A percentile compares a stretch with the other conserved stretches of the same genome.
Evolutionary conservation across 2,113 vertebrate species (phyloP).

Genomic region (Carassius gibelio): DNA sequence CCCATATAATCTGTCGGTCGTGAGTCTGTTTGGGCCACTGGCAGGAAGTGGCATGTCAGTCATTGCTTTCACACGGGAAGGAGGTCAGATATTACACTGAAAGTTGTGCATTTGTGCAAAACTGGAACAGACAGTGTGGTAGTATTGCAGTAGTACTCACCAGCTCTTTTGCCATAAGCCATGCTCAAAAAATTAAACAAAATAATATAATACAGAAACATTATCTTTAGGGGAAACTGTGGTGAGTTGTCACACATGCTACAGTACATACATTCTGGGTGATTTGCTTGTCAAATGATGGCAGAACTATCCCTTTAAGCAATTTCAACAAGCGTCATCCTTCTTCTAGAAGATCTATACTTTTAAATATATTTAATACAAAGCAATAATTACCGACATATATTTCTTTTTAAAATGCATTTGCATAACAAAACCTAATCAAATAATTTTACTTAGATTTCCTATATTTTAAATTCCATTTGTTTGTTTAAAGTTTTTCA

Average conservation of each 20-base stretch:
- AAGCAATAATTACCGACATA: too few relatives aligned
- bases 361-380: too few relatives aligned
- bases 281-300: too few relatives aligned
- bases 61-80: conserved; percentile 67
- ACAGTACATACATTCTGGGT: too few relatives aligned
- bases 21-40: conserved; percentile 48
- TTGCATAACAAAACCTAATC: too few relatives aligned
- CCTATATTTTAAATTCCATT: too few relatives aligned
- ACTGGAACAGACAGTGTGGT: background rate
- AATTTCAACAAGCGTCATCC: too few relatives aligned
- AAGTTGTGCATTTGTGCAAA: background rate
- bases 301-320: too few relatives aligned
- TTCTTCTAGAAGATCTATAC: too few relatives aligned
- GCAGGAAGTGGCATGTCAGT: conserved; percentile 22
- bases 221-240: background rate
- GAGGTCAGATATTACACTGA: conserved; percentile 61
- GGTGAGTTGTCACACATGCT: background rate
- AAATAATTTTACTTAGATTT: too few relatives aligned
- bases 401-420: too few relatives aligned
- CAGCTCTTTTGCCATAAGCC: background rate
- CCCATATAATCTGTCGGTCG: conserved; percentile 68
- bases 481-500: too few relatives aligned
- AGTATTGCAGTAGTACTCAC: background rate
- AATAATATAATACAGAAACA: background rate
- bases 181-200: background rate